These are phyloP conservation scores for Dromius quadrimaculatus DNA, from an alignment of 2,888 invertebrate genomes.

Conservation along the genomic window DNA sequence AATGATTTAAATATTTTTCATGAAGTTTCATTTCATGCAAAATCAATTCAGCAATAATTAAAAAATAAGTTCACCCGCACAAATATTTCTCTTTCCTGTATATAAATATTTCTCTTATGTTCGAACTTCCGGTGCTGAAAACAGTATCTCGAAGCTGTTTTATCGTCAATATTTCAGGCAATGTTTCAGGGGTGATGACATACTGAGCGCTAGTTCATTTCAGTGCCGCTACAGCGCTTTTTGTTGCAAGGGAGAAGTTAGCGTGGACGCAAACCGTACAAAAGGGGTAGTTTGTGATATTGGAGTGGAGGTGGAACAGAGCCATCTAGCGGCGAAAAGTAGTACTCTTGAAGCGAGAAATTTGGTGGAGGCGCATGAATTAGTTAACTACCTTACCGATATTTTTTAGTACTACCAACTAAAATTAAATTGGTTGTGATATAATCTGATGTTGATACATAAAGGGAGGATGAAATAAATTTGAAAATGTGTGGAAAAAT, in stretches of 20 bases:
- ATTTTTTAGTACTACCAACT: no score
- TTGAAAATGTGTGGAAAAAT: neutral
- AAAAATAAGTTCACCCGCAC: no score
- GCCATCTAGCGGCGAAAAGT: neutral
- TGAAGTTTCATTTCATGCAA: no score
- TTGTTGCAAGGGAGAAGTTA: slow-evolving; percentile 6
- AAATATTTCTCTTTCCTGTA: neutral
- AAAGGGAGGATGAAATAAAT: no score
- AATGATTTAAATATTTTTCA: no score
- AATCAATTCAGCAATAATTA: no score
- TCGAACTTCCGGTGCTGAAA: neutral
- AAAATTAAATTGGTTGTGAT: no score
- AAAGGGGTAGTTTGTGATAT: neutral
- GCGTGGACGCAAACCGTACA: neutral
- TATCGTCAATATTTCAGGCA: slow-evolving; percentile 45
- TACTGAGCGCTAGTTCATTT: neutral
- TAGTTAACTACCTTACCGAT: no score
- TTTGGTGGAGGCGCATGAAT: neutral
- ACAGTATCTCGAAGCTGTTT: slow-evolving; percentile 17
- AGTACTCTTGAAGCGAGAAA: neutral
- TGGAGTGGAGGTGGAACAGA: neutral
- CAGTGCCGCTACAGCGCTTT: slow-evolving; percentile 11
- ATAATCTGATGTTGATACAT: no score
- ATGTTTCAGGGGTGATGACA: slow-evolving; percentile 6
- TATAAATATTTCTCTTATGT: slow-evolving; percentile 15